Evolutionary conservation across 2,797 vertebrate species (phyloP).

Genomic region (Microctenopoma lineatum): DNA sequence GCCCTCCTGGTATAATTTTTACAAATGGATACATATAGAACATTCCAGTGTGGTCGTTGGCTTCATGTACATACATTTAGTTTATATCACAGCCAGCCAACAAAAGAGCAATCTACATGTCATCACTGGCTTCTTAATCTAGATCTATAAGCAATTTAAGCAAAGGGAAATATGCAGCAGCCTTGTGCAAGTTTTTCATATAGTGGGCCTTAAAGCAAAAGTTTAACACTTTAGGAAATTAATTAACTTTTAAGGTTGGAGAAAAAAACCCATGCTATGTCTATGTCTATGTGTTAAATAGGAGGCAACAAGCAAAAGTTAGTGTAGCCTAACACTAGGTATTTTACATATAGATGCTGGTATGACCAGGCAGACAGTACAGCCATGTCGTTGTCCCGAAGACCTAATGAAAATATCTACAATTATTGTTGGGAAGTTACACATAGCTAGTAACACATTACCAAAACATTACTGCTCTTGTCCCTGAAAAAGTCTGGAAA

Average conservation of each 20-base stretch:
- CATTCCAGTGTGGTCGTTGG: constrained; percentile 12
- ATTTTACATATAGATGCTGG: no score
- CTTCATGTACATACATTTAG: constrained; percentile 22
- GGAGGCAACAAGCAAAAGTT: neutral
- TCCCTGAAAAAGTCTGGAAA: no score
- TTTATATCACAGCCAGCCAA: neutral
- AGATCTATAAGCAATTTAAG: neutral
- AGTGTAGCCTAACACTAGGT: constrained; percentile 3
- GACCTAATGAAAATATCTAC: no score
- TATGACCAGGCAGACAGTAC: no score
- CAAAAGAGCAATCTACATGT: constrained; percentile 2
- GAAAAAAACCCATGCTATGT: neutral
- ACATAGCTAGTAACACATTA: no score
- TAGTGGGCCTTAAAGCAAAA: neutral
- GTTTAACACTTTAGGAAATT: constrained; percentile 1
- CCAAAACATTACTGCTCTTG: no score
- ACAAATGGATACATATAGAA: constrained; percentile 20
- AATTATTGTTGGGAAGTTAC: no score
- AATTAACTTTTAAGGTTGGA: neutral
- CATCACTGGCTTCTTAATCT: neutral
- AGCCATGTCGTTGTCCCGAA: no score
- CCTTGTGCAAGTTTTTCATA: neutral
- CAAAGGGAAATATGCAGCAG: neutral
- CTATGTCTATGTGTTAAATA: neutral
- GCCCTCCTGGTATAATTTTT: constrained; percentile 25